Evolutionary conservation across 1,140 invertebrate genomes (phyloP).

Genomic region (Bathynomus jamesi): DNA sequence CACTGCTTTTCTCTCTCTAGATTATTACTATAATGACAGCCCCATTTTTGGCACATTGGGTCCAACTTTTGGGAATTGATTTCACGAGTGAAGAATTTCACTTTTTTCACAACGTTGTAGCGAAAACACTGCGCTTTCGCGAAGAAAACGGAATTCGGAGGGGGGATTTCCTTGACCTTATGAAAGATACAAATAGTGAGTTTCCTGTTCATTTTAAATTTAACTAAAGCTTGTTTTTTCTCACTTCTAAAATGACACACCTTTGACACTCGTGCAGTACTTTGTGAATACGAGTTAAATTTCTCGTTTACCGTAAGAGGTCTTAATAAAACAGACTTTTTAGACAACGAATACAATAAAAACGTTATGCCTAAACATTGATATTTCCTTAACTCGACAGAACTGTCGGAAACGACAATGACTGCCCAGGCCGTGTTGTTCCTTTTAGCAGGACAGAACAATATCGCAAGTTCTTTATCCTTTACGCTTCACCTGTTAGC

Average conservation of each 20-base stretch:
- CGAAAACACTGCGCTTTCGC: constrained; percentile 18
- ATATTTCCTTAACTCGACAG: constrained; percentile 2
- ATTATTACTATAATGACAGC: constrained; percentile 20
- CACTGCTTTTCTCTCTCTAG: too few relatives aligned
- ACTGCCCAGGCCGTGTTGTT: constrained; percentile 34
- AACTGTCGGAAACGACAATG: constrained; percentile 25
- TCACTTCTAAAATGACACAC: too few relatives aligned
- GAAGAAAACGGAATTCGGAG: constrained; percentile 7
- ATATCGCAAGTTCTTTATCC: constrained; percentile 49
- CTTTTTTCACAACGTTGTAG: constrained; percentile 32
- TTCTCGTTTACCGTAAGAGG: too few relatives aligned
- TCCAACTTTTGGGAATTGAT: constrained; percentile 12
- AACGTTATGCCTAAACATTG: too few relatives aligned
- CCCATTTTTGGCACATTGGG: constrained; percentile 16
- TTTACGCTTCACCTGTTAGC: constrained; percentile 58
- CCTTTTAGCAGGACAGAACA: constrained; percentile 54
- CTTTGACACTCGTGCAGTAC: too few relatives aligned
- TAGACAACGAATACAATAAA: too few relatives aligned
- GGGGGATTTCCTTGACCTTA: constrained; percentile 33
- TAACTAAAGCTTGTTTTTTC: too few relatives aligned
- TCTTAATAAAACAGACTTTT: too few relatives aligned
- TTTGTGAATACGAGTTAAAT: too few relatives aligned
- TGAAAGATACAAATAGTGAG: constrained; percentile 34
- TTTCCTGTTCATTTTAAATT: too few relatives aligned
- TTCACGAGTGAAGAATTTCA: constrained; percentile 32